Evolutionary conservation across 2,113 vertebrate species (phyloP), one percentile per base, ranked within the genome.

Genomic region (Petrocephalus zakoni): DNA sequence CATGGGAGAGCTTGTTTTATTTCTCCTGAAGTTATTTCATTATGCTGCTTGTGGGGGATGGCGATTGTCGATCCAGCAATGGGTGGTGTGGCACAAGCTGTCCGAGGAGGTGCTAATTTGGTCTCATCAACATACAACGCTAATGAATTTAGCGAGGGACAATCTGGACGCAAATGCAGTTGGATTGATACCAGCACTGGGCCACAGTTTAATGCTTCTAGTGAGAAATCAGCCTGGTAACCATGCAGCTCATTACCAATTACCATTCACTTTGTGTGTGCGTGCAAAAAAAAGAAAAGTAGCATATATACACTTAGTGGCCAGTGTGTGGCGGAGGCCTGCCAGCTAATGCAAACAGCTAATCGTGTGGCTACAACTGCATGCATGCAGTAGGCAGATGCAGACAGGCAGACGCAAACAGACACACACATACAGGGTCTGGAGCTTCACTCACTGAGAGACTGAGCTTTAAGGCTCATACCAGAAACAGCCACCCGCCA

Each of bases 71-170:
- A 88, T 88, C 87, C 89, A 93, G 93, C 2, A 90, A 34, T 37
- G 49, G 52, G 29, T 90, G 88, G 87, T 90, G 92, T 75, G 72
- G 93, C 88, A 92, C 91, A 93, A 93, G 92, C 93, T 94, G 94
- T 55, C 51, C 9, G 86, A 53, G 86, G 88, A 88, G 89, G 89
- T 91, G 92, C 84, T 90, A 87, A 86, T 7, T 61, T 91, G 92
- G 89, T 91, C 91, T 82, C 87, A 89, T 89, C 46, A 55, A 47
- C 21, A 7, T 78, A 88, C 82, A 72, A 52, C 55, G 78, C 58
- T 68, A 89, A 56, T 88, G 52, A 87, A 89, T 78, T 86, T 68
- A n/a, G 51, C 58, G 72, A 55, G 22, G n/a, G 46, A n/a, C 51
- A 56, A 85, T 49, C n/a, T 42, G 49, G 46, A 89, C 34, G 7